These are phyloP conservation scores for Metopia argyrocephala DNA, from an alignment of 2,888 invertebrate genomes.

Conservation along the genomic window DNA sequence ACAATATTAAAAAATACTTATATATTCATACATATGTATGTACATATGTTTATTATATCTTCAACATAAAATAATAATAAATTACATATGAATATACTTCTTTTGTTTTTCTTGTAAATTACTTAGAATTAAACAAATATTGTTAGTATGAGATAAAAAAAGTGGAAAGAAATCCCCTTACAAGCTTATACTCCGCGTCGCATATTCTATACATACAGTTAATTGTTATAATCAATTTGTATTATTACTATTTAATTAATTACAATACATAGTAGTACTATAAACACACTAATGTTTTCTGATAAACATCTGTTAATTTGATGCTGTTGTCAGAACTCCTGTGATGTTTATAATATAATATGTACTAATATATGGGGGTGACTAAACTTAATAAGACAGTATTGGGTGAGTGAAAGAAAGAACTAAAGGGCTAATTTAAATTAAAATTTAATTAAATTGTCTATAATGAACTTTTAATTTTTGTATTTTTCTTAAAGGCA, in stretches of 20 bases:
- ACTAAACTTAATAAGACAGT: constrained; percentile 4
- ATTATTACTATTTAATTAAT: constrained; percentile 32
- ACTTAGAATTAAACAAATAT: no score
- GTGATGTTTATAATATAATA: not conserved
- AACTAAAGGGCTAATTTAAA: no score
- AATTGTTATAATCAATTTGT: not conserved
- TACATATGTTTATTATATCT: not conserved
- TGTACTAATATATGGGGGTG: constrained; percentile 10
- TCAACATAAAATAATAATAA: no score
- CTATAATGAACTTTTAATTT: not conserved
- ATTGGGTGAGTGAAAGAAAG: no score
- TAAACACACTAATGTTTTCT: not conserved
- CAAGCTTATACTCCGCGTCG: no score
- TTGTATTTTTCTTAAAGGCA: not conserved
- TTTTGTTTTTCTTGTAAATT: no score
- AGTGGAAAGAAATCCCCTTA: no score
- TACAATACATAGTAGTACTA: no score
- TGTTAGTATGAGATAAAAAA: no score
- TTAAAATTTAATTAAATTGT: no score
- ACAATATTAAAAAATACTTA: not conserved
- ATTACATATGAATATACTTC: no score
- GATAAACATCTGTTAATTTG: constrained; percentile 1
- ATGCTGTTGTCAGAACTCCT: not conserved
- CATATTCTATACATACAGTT: not conserved
- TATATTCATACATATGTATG: no score